Conservation (phyloP, 2,888 invertebrate genomes). For the Polia nebulosa region DNA sequence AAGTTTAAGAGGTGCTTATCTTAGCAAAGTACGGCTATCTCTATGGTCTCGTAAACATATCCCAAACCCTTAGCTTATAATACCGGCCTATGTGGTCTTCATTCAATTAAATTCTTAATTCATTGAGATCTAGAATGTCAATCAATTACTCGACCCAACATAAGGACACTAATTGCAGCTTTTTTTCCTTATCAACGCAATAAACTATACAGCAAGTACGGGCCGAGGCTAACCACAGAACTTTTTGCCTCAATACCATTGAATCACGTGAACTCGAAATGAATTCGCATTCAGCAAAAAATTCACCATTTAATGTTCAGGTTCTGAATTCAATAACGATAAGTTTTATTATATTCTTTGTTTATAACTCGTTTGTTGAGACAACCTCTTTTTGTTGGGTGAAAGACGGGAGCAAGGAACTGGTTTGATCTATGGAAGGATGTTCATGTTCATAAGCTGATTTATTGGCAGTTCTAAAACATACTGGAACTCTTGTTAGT, state of each 20-base stretch:
- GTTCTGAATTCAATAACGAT: conserved; percentile 65
- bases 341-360: conserved; percentile 63
- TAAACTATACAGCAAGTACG: conserved; percentile 46
- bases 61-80: not conserved
- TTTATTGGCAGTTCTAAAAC: conserved; percentile 35
- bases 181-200: conserved; percentile 58
- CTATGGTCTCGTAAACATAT: not conserved
- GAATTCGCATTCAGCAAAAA: conserved; percentile 61
- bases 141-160: conserved; percentile 28
- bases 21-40: too few relatives aligned
- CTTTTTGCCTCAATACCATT: conserved; percentile 64
- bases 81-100: conserved; percentile 21
- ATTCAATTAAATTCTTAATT: conserved; percentile 29
- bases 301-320: conserved; percentile 52
- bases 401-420: conserved; percentile 45
- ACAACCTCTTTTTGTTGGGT: conserved; percentile 62
- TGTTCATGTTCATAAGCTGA: conserved; percentile 35
- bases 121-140: conserved; percentile 35
- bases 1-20: not conserved
- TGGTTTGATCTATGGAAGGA: conserved; percentile 53
- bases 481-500: conserved; percentile 10
- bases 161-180: conserved; percentile 54
- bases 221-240: conserved; percentile 50
- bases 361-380: conserved; percentile 64
- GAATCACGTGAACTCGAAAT: conserved; percentile 64